These are phyloP conservation scores for human (Homo sapiens) DNA, from an alignment of 2,113 vertebrate genomes.

Conservation along the genomic window DNA sequence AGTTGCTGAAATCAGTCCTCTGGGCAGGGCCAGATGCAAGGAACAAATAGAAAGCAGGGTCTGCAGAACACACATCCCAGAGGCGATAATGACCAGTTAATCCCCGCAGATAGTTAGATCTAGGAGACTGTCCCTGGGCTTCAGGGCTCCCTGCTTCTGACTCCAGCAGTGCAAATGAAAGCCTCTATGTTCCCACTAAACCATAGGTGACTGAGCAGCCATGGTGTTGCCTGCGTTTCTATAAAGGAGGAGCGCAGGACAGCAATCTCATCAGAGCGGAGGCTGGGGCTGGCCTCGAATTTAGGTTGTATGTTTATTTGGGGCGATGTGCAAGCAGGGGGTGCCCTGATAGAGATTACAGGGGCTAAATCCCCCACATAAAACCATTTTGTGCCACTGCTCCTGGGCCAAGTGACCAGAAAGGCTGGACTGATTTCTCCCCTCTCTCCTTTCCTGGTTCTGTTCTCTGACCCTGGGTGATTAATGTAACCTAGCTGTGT, in stretches of 20 bases:
- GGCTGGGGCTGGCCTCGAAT: neutral
- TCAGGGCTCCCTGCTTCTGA: neutral
- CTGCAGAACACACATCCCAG: neutral
- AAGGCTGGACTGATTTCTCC: neutral
- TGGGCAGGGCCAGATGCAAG: neutral
- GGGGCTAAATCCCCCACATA: neutral
- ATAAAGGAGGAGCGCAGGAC: neutral
- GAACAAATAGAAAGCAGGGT: neutral
- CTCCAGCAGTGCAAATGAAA: neutral
- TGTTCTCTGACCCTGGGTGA: neutral
- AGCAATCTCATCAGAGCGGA: neutral
- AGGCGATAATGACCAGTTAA: neutral
- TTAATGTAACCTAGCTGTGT: neutral
- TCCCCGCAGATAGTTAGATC: neutral
- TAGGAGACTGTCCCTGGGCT: neutral
- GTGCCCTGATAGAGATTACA: neutral
- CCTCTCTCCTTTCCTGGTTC: neutral
- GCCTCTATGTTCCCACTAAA: neutral
- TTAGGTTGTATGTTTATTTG: neutral
- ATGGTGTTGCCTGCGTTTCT: neutral
- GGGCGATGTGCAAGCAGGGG: neutral
- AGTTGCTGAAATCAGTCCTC: neutral
- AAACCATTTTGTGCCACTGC: neutral
- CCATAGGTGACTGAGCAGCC: neutral
- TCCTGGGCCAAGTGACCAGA: neutral